A percentile compares a stretch with the other conserved stretches of the same genome.
These are phyloP conservation scores for Luffia ferchaultella DNA, from an alignment of 2,888 invertebrate genomes.

Conservation along the genomic window DNA sequence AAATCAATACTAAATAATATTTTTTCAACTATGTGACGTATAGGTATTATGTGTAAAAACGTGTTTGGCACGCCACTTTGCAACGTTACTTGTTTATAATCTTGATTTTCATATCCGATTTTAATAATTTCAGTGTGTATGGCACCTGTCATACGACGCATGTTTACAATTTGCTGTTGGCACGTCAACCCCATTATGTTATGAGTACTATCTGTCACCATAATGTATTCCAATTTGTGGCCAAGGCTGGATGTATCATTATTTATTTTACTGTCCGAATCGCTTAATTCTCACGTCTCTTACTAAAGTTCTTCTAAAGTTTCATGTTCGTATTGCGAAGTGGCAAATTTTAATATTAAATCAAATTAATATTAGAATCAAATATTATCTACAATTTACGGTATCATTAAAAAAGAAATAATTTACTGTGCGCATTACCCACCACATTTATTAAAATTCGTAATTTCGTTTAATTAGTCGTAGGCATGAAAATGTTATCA, in stretches of 20 bases:
- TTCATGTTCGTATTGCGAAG: no score
- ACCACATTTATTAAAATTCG: neutral
- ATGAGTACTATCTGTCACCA: slow-evolving; percentile 5
- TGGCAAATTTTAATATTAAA: no score
- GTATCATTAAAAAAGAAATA: neutral
- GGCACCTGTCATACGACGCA: slow-evolving; percentile 32
- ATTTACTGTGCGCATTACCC: neutral
- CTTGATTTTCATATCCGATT: slow-evolving; percentile 9
- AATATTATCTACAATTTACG: neutral
- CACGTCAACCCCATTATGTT: slow-evolving; percentile 23
- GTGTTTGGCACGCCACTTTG: no score
- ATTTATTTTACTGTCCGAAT: neutral
- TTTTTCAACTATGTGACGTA: no score
- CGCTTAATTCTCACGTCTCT: neutral
- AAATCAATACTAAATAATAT: no score
- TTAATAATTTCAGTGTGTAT: slow-evolving; percentile 21
- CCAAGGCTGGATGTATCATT: neutral
- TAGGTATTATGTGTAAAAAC: no score
- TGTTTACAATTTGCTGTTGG: slow-evolving; percentile 37
- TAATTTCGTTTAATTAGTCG: no score
- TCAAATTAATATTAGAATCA: no score
- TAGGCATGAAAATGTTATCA: no score
- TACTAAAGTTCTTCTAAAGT: no score
- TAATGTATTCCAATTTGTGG: neutral
- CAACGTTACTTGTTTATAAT: no score